phyloP scores from a whole-genome alignment of 2,888 invertebrate genomes.

The Oconnorella tubifera region DNA sequence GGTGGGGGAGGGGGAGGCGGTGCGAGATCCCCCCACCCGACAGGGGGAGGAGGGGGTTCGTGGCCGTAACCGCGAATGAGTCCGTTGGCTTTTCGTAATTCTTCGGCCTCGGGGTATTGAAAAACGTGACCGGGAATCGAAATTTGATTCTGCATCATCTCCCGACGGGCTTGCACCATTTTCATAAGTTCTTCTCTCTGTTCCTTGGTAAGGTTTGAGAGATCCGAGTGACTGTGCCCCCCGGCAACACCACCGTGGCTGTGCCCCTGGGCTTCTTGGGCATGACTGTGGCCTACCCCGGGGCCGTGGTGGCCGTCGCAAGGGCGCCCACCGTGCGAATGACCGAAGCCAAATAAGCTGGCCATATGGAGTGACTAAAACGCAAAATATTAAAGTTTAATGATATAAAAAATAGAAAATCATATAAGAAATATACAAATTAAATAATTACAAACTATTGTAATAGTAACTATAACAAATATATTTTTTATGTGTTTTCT shows the following conservation, averaged over 20 bases:
- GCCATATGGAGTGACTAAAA: not conserved
- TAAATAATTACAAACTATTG: too few relatives aligned
- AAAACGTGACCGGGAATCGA: not conserved
- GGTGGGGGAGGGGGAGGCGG: not conserved
- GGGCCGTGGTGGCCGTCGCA: not conserved
- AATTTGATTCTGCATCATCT: not conserved
- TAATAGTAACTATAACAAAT: too few relatives aligned
- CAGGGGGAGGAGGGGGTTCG: slow-evolving; percentile 14
- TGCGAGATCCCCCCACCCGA: slow-evolving; percentile 17
- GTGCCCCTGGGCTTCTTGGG: too few relatives aligned
- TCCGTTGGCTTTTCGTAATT: not conserved
- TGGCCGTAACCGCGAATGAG: slow-evolving; percentile 20
- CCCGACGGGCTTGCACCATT: not conserved
- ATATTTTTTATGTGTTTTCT: too few relatives aligned
- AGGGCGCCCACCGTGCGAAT: not conserved
- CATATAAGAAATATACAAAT: too few relatives aligned
- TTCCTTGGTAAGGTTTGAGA: slow-evolving; percentile 1
- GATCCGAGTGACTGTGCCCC: slow-evolving; percentile 1
- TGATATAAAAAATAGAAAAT: not conserved
- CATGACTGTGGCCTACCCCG: not conserved
- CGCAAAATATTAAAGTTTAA: not conserved
- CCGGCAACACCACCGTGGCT: not conserved
- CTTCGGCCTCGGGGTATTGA: not conserved
- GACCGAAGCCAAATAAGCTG: not conserved
- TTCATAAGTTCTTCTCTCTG: not conserved